Base-by-base conservation (phyloP, 1,140 invertebrate species). In the Apis cerana region DNA sequence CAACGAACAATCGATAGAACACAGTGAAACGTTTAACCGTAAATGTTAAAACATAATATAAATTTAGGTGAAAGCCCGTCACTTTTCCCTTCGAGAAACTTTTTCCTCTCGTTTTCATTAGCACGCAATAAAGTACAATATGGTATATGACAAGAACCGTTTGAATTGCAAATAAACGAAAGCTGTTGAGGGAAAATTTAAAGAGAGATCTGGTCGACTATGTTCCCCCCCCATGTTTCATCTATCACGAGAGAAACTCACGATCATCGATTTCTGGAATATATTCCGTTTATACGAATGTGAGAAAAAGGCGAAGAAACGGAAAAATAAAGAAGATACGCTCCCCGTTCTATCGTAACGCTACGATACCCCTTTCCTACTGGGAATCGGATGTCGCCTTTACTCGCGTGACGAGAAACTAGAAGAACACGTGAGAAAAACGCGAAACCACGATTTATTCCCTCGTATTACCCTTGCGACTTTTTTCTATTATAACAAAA, bases 391-490 rank as follows among this genome's bases (percentile, higher is more conserved):
- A 87, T 78, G 81, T 82, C 72, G 86, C 59, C 77, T 87, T 77
- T 87, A 87, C 64, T 87, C 85, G 85, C 85, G 86, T 87, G 86
- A 87, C 82, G 81, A 85, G 74, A 80, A 70, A 77, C 62, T 79
- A 79, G 59, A 76, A 59, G 72, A 61, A 59, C 71, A 88, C 87
- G 86, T 85, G 83, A 88, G 87, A 91, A 90, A 86, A 89, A 85
- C 80, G 77, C 80, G 81, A 76, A 27, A 4, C 62, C 33, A 67
- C 75, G 74, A 87, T 43, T 43, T 77, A 80, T 87, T 81, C 83
- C 85, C 82, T 84, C 77, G 82, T 74, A 61, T 78, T 70, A 54
- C 65, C 81, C 65, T 13, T 33, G 67, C 15, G 21, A 70, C 50
- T 75, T 59, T 33, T 68, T 75, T 59, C 33, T 68, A 27, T 54